Conservation (phyloP, 2,797 vertebrate species). For the Crotalus adamanteus region DNA sequence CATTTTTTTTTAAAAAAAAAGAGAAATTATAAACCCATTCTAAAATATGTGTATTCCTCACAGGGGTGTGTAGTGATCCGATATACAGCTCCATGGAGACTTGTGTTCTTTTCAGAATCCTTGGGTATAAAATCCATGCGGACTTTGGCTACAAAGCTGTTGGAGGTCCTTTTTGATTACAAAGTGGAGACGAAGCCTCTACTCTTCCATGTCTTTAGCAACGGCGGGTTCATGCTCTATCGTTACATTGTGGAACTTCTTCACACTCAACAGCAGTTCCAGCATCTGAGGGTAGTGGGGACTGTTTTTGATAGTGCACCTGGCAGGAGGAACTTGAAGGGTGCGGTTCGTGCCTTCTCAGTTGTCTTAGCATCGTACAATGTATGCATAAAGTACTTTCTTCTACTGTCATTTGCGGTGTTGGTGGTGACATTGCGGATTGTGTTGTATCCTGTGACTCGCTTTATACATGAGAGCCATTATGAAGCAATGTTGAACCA, state of each 20-base stretch:
- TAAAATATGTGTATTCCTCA: conserved; percentile 42
- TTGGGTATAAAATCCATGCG: conserved; percentile 89
- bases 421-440: conserved; percentile 76
- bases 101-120: conserved; percentile 88
- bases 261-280: conserved; percentile 76
- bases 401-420: conserved; percentile 79
- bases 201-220: conserved; percentile 94
- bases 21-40: not conserved
- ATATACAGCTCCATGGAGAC: conserved; percentile 88
- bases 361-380: conserved; percentile 75
- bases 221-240: conserved; percentile 93
- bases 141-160: conserved; percentile 79
- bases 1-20: not conserved
- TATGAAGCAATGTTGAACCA: conserved; percentile 81
- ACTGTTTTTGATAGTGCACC: conserved; percentile 90
- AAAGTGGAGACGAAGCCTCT: conserved; percentile 87
- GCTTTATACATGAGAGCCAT: conserved; percentile 85
- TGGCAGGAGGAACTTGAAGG: conserved; percentile 81
- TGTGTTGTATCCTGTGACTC: conserved; percentile 85
- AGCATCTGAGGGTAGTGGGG: conserved; percentile 80
- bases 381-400: conserved; percentile 73
- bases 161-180: conserved; percentile 90
- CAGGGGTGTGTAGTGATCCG: conserved; percentile 91
- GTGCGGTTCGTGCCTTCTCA: conserved; percentile 82
- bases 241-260: conserved; percentile 86